Evolutionary conservation across 2,797 vertebrate genomes (phyloP), one percentile per base, ranked within the genome.

Genomic region (Danio kyathit): DNA sequence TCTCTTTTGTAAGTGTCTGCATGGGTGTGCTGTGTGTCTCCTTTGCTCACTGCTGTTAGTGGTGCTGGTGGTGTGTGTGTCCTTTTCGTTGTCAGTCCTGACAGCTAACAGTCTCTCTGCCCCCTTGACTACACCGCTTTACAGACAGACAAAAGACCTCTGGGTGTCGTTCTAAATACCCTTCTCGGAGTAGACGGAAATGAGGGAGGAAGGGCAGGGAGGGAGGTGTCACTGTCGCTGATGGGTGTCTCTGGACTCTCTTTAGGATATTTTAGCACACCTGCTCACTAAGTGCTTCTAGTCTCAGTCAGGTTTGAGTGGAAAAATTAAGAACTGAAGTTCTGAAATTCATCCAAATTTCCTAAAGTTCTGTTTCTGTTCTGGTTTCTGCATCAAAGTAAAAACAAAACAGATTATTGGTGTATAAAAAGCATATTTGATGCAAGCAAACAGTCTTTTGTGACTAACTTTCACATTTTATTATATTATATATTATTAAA

Each of bases 161-260:
- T 70, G 77, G 83, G 88, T 81, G 81, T 82, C 87, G 82, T 84
- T 81, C 71, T 86, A 89, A 88, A 88, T 66, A 70, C 19, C 87
- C 88, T 90, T 82, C 46, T 70, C 82, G 56, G 38, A 76, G 48
- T 19, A 61, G 57, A 43, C 44, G 14, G 48, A 54, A 80, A 72
- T 44, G 67, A 72, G 66, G 29, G 56, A 66, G 77, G 14, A 46
- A 57, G 46, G 29, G 49, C 49, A 75, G 46, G 19, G 44, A 59
- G 38, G 29, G 51, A 76, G 49, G 72, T 79, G 85, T 85, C 70
- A 29, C 69, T 92, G 90, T 91, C 89, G 89, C 86, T 88, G 87
- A 88, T 78, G 86, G 84, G 81, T 74, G 81, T 85, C 71, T 84
- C 64, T 52, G 76, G 88, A 87, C 74, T 87, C 89, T 86, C 82